Percentiles rank a stretch among this genome's conserved stretches.
Conservation (phyloP, 1,140 invertebrate genomes). For the Bombus fervidus region DNA sequence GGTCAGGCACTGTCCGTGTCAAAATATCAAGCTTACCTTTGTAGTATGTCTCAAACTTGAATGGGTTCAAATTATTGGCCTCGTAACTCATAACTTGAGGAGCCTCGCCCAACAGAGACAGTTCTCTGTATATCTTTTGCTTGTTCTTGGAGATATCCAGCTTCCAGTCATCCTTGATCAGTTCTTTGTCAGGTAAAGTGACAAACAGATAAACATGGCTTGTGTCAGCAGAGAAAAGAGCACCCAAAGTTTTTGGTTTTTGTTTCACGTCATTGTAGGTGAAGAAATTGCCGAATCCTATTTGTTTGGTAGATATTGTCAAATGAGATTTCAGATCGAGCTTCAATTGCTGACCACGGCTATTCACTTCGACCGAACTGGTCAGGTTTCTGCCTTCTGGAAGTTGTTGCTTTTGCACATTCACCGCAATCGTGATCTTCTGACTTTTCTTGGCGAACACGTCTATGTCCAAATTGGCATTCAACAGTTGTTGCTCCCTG, state of each 20-base stretch:
- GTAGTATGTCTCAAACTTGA: conserved; percentile 81
- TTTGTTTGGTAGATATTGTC: conserved; percentile 65
- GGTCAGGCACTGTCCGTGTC: too few relatives aligned
- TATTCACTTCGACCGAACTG: conserved; percentile 74
- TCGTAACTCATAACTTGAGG: conserved; percentile 81
- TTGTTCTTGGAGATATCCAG: conserved; percentile 80
- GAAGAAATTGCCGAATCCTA: conserved; percentile 75
- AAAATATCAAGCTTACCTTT: conserved; percentile 78
- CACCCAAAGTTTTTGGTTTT: conserved; percentile 75
- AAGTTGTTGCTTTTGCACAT: conserved; percentile 68
- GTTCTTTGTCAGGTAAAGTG: conserved; percentile 82
- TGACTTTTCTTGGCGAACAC: conserved; percentile 85
- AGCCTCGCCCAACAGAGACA: conserved; percentile 81
- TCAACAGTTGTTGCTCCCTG: conserved; percentile 74
- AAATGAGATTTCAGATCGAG: conserved; percentile 76
- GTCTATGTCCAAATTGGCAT: conserved; percentile 84
- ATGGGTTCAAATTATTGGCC: conserved; percentile 83
- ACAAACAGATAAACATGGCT: conserved; percentile 80
- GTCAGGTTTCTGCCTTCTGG: conserved; percentile 78
- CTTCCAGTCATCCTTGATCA: conserved; percentile 81
- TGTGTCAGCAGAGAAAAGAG: conserved; percentile 77
- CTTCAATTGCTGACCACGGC: conserved; percentile 80
- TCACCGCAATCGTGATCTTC: conserved; percentile 82
- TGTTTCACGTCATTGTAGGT: conserved; percentile 77
- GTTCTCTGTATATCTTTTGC: conserved; percentile 82